phyloP scores from a whole-genome alignment of 2,113 vertebrate genomes.

The Hippopotamus amphibius region DNA sequence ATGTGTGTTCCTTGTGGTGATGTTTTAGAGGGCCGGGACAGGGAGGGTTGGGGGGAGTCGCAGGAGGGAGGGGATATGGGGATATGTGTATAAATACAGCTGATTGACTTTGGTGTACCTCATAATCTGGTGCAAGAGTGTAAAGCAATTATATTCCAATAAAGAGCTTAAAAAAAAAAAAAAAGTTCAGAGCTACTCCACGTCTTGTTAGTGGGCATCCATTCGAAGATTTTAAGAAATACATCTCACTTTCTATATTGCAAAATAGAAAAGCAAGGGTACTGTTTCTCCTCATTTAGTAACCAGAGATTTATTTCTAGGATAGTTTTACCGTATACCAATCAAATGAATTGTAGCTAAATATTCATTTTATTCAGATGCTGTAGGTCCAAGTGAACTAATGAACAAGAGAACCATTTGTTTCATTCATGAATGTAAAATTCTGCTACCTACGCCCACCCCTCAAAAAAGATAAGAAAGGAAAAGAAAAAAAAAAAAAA shows the following conservation, averaged over 20 bases:
- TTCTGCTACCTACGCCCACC: not conserved
- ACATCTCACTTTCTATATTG: slow-evolving; percentile 48
- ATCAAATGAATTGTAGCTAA: slow-evolving; percentile 67
- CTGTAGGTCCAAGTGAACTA: slow-evolving; percentile 35
- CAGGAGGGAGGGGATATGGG: too few relatives aligned
- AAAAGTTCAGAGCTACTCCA: not conserved
- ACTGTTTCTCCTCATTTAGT: slow-evolving; percentile 49
- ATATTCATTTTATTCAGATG: slow-evolving; percentile 61
- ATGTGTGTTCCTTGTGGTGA: not conserved
- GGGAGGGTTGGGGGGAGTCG: too few relatives aligned
- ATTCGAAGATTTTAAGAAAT: slow-evolving; percentile 53
- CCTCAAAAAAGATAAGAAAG: not conserved
- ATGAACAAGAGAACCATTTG: slow-evolving; percentile 56
- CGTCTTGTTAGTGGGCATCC: not conserved
- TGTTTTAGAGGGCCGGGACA: too few relatives aligned
- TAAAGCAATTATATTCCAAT: too few relatives aligned
- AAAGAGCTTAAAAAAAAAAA: too few relatives aligned
- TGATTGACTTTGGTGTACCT: too few relatives aligned
- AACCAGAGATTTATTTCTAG: slow-evolving; percentile 59
- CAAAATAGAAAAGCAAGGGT: slow-evolving; percentile 39
- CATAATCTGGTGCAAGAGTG: too few relatives aligned
- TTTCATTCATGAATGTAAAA: slow-evolving; percentile 35
- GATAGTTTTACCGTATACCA: slow-evolving; percentile 39
- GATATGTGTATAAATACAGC: too few relatives aligned
- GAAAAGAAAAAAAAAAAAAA: not conserved